Evolutionary conservation across 1,140 invertebrate genomes (phyloP).

Genomic region (Luehdorfia chinensis): DNA sequence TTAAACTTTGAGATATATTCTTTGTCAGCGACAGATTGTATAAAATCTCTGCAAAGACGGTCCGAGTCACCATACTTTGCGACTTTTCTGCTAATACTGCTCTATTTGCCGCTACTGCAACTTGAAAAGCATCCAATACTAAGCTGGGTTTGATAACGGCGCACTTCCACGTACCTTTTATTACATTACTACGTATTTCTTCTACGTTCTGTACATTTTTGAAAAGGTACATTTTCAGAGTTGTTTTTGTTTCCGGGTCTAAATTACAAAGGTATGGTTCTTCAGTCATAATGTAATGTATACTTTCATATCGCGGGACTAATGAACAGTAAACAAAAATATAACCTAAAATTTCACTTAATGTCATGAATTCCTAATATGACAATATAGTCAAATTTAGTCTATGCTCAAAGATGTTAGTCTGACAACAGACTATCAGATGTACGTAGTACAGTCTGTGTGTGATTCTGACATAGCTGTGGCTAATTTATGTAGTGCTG

Average conservation of each 20-base stretch:
- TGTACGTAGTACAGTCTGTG: no score
- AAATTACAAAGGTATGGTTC: constrained; percentile 52
- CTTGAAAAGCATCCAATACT: constrained; percentile 82
- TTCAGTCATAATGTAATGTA: constrained; percentile 23
- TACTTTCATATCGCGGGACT: neutral
- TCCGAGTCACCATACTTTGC: constrained; percentile 78
- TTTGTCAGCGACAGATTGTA: constrained; percentile 83
- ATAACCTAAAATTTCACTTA: no score
- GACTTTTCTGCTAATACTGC: constrained; percentile 77
- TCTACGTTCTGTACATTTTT: constrained; percentile 79
- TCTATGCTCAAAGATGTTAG: no score
- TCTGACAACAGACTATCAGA: no score
- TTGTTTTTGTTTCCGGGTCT: constrained; percentile 71
- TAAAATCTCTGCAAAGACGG: constrained; percentile 82
- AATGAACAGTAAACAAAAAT: constrained; percentile 1
- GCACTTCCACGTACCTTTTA: constrained; percentile 78
- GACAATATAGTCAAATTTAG: no score
- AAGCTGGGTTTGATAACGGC: constrained; percentile 80
- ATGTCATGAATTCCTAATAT: no score
- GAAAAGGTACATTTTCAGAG: constrained; percentile 77
- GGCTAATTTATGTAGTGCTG: no score
- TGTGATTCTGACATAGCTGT: no score
- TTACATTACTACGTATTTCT: constrained; percentile 75
- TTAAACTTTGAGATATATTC: constrained; percentile 82
- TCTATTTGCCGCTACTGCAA: constrained; percentile 82